phyloP scores from a whole-genome alignment of 2,797 vertebrate genomes.

The Spea hammondii region DNA sequence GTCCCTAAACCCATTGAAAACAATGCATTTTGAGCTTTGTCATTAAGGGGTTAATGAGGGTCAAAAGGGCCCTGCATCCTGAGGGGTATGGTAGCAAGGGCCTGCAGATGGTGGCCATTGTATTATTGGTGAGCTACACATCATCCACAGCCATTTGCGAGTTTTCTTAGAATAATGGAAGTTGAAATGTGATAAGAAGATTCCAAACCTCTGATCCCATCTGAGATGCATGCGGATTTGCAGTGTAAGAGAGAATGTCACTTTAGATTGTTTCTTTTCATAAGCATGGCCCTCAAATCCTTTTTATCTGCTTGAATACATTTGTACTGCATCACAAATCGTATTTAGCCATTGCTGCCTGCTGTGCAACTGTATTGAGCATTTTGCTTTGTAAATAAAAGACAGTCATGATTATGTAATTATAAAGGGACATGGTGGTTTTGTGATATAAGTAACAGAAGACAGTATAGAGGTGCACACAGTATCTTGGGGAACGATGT shows the following conservation, averaged over 20 bases:
- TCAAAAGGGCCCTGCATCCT: too few relatives aligned
- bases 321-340: constrained; percentile 9
- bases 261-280: not conserved
- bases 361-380: not conserved
- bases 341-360: not conserved
- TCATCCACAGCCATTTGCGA: too few relatives aligned
- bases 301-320: constrained; percentile 3
- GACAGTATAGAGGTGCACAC: not conserved
- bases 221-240: not conserved
- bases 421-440: not conserved
- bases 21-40: too few relatives aligned
- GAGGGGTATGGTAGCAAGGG: too few relatives aligned
- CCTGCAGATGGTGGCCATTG: too few relatives aligned
- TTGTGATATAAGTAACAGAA: not conserved
- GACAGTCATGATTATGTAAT: not conserved
- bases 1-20: too few relatives aligned
- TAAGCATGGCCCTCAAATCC: constrained; percentile 2
- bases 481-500: not conserved
- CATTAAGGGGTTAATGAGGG: too few relatives aligned
- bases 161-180: too few relatives aligned
- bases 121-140: too few relatives aligned
- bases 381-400: constrained; percentile 1
- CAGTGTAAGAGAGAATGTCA: constrained; percentile 3
- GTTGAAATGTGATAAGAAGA: not conserved
- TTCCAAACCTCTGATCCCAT: not conserved